Percentiles rank a stretch among this genome's conserved stretches.
Conservation (phyloP, 2,888 invertebrate species). For the Eumacrocentrus americanus region DNA sequence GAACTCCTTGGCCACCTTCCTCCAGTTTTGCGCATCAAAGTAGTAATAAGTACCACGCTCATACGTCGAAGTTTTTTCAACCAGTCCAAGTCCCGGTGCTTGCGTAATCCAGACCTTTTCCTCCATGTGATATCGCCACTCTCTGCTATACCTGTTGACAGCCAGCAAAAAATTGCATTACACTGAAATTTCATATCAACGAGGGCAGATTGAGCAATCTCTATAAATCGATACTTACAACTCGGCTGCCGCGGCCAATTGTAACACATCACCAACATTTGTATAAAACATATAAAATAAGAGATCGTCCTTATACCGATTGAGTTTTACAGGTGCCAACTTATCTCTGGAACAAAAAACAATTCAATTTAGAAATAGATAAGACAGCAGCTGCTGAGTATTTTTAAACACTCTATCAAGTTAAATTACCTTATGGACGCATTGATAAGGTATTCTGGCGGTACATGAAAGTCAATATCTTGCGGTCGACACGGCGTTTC, state of each 20-base stretch:
- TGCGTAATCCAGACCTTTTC: constrained; percentile 99
- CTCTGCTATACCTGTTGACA: constrained; percentile 86
- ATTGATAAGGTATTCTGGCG: constrained; percentile 98
- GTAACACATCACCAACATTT: constrained; percentile 97
- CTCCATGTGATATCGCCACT: constrained; percentile 99
- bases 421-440: constrained; percentile 77
- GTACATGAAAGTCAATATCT: constrained; percentile 98
- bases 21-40: constrained; percentile 99
- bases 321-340: constrained; percentile 92
- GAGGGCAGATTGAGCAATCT: not conserved
- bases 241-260: constrained; percentile 96
- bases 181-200: not conserved
- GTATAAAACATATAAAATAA: constrained; percentile 99
- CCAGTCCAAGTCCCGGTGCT: constrained; percentile 91
- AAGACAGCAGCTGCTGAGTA: not conserved
- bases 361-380: not conserved
- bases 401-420: not conserved
- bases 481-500: constrained; percentile 97
- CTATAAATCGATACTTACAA: constrained; percentile 85
- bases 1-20: constrained; percentile 98
- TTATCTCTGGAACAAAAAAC: constrained; percentile 74
- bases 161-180: too few relatives aligned
- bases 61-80: constrained; percentile 94
- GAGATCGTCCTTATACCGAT: constrained; percentile 97
- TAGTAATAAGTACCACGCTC: constrained; percentile 99